Base-by-base conservation (phyloP, 2,888 invertebrate genomes). In the Marasmarcha lunaedactyla region DNA sequence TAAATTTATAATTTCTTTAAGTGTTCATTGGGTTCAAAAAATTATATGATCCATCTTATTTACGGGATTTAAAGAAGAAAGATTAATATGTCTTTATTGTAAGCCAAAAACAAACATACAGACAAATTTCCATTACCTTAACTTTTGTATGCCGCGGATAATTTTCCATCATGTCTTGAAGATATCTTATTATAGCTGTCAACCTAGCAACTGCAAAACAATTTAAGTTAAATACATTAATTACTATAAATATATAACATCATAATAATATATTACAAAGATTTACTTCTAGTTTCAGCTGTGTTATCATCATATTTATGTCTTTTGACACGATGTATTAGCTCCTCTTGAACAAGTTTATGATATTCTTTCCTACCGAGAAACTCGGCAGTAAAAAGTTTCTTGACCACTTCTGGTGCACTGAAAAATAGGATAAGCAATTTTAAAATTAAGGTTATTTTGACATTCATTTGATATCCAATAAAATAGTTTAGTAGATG, bases 121-220 rank as follows among this genome's bases (percentile, higher is more conserved):
- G n/a, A n/a, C n/a, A n/a, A n/a, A n/a, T n/a, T n/a, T n/a, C n/a
- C n/a, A n/a, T 30, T 10, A 88, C 87, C 77, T 89, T 91, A 2
- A 85, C 63, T 41, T 52, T 63, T 37, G 57, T 67, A 65, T 92
- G 86, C 44, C 76, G 76, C 2, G 89, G 88, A 57, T 70, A 76
- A 15, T 74, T 54, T 14, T 87, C 84, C 78, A 90, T 81, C 33
- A 79, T 66, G 34, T 87, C 85, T 69, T 92, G 93, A 44, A 90
- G 68, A 39, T 87, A 86, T 40, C 93, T 84, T 45, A 96, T 94
- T 11, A 79, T 77, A 0, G 87, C 88, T 0, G 95, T 96, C 72
- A 90, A 81, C 52, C 76, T 78, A 0, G 94, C 94, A 85, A 95
- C 94, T 94, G 67, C 37, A 84, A 81, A 46, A 3, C 4, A 30